Evolutionary conservation across 2,888 invertebrate species (phyloP), one percentile per base, ranked within the genome.

Genomic region (Tridacna gigas): DNA sequence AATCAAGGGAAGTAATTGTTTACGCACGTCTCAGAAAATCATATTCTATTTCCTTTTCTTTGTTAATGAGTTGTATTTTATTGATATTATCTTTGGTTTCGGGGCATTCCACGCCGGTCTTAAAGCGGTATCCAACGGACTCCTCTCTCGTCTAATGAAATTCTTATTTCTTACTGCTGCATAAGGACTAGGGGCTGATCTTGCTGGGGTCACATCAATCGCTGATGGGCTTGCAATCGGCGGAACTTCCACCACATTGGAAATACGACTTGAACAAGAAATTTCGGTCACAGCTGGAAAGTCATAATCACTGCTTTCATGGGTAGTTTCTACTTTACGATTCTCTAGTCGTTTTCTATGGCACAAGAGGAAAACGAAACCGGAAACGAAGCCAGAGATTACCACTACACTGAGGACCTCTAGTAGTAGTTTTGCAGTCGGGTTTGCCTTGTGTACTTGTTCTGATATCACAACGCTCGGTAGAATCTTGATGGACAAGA

Each of bases 71-170:
- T 74, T 82, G 69, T 84, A 86, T 28, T 37, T 61, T 18, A 74
- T 60, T 18, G 66, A 45, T 45, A 74, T 84, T 13, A 69, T 69
- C 47, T 74, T 79, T 45, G 82, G 83, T 47, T 82, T 22, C 4
- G 83, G 81, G 0, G 80, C 86, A 73, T 86, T 86, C 86, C 86
- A 86, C 5, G 79, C 77, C 5, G 86, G 86, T 28, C 86, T 66
- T 22, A 75, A 61, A 25, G 61, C 82, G 0, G 84, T 74, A 28
- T 86, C 84, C 15, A 86, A 48, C 5, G 86, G 86, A 60, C 79
- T 51, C 77, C 69, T 48, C 25, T 71, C 71, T n/a, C 60, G 73
- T 47, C 28, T 26, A 26, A 71, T 71, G 25, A 71, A 71, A 9
- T 22, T 48, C n/a, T 71, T 71, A 71, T 71, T 71, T 71, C 71